Conservation (phyloP, 2,113 vertebrate genomes). For the Atlantisia rogersi region DNA sequence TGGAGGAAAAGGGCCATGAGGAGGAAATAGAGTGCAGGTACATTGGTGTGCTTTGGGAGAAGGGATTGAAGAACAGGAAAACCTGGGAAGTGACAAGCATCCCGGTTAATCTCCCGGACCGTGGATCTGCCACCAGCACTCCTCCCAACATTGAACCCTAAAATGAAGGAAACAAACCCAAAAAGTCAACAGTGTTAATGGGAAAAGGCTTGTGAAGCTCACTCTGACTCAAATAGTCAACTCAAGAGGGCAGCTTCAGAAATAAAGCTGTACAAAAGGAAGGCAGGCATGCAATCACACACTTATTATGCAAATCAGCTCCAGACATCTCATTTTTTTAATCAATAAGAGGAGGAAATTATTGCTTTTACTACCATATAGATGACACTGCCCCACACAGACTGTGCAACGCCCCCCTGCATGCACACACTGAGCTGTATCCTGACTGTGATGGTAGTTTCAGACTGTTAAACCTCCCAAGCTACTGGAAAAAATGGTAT, state of each 20-base stretch:
- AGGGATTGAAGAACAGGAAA: conserved; percentile 93
- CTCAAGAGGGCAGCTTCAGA: background rate
- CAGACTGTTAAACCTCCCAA: background rate
- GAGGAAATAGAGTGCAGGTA: conserved; percentile 96
- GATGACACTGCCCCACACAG: background rate
- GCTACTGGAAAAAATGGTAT: background rate
- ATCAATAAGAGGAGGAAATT: background rate
- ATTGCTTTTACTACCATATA: background rate
- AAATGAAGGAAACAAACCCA: background rate
- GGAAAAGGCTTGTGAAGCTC: background rate
- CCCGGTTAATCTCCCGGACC: conserved; percentile 93
- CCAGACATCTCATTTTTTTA: background rate
- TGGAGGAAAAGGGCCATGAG: conserved; percentile 98
- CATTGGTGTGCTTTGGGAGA: conserved; percentile 96
- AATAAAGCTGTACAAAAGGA: background rate
- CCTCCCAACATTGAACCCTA: conserved; percentile 97
- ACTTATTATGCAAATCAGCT: background rate
- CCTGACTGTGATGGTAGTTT: background rate
- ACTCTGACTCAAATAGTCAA: background rate
- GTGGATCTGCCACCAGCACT: conserved; percentile 92
- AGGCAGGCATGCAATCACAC: background rate
- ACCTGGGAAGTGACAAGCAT: conserved; percentile 96
- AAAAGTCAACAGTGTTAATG: background rate
- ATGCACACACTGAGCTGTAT: background rate
- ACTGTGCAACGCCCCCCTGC: background rate